Conservation (phyloP, 2,797 vertebrate species). For the Sitta carolinensis region DNA sequence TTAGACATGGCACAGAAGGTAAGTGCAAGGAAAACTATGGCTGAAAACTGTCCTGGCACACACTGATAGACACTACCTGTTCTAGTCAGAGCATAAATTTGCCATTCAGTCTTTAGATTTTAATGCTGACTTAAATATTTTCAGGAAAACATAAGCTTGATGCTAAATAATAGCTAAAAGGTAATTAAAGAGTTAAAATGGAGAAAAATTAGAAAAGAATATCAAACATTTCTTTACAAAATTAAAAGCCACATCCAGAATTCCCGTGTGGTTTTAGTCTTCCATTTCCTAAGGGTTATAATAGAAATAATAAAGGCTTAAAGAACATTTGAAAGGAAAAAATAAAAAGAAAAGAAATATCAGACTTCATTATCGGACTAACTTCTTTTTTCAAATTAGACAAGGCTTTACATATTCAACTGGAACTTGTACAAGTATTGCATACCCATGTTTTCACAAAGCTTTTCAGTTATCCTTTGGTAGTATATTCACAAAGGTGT, state of each 20-base stretch:
- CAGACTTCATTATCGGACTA: background rate
- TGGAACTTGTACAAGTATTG: background rate
- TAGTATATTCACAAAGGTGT: background rate
- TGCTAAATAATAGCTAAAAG: background rate
- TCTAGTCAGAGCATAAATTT: background rate
- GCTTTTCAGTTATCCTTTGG: background rate
- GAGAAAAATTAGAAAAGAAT: background rate
- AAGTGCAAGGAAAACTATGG: background rate
- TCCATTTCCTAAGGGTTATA: background rate
- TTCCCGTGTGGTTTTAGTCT: background rate
- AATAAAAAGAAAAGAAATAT: background rate
- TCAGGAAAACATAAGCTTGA: background rate
- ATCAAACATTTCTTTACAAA: background rate
- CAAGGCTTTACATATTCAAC: background rate
- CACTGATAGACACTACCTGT: background rate
- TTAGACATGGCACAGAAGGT: background rate
- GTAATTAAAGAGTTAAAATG: background rate
- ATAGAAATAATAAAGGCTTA: background rate
- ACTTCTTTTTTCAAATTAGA: background rate
- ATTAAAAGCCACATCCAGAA: background rate
- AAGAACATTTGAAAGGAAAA: background rate
- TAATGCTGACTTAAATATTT: background rate
- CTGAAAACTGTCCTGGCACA: background rate
- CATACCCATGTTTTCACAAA: background rate
- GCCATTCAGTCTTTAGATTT: background rate